phyloP scores from a whole-genome alignment of 2,113 vertebrate genomes.

The Leptobrachium ailaonicum region DNA sequence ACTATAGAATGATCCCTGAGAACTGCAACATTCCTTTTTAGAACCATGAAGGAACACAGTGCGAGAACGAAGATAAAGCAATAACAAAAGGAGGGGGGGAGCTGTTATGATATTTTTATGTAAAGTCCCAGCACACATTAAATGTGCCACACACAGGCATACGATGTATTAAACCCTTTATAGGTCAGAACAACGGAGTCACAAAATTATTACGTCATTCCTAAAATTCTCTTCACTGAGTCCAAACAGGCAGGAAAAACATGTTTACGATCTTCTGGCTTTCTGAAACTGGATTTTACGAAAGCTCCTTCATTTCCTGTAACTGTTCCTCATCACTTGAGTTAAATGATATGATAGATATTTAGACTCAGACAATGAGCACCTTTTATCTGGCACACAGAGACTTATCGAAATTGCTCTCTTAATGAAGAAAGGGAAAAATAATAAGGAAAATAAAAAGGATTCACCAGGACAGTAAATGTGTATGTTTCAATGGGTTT shows the following conservation, averaged over 20 bases:
- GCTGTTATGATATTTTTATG: too few species aligned
- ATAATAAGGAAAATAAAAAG: background rate
- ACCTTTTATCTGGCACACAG: background rate
- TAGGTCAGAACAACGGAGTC: background rate
- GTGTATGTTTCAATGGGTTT: too few species aligned
- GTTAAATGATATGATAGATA: slow-evolving; percentile 1
- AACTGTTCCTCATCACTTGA: slow-evolving; percentile 5
- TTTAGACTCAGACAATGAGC: background rate
- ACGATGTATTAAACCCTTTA: too few species aligned
- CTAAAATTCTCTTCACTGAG: background rate
- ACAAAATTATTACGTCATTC: background rate
- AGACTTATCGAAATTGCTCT: background rate
- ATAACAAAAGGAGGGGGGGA: too few species aligned
- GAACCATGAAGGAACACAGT: too few species aligned
- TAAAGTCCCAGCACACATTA: too few species aligned
- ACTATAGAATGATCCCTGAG: too few species aligned
- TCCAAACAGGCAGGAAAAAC: background rate
- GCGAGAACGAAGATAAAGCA: too few species aligned
- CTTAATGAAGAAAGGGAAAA: background rate
- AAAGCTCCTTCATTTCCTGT: background rate
- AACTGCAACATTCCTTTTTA: too few species aligned
- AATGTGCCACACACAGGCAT: too few species aligned
- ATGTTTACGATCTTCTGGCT: background rate
- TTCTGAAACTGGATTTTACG: background rate
- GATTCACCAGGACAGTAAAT: too few species aligned